Base-by-base conservation (phyloP, 2,113 vertebrate genomes). In the Pelvicachromis taeniatus region DNA sequence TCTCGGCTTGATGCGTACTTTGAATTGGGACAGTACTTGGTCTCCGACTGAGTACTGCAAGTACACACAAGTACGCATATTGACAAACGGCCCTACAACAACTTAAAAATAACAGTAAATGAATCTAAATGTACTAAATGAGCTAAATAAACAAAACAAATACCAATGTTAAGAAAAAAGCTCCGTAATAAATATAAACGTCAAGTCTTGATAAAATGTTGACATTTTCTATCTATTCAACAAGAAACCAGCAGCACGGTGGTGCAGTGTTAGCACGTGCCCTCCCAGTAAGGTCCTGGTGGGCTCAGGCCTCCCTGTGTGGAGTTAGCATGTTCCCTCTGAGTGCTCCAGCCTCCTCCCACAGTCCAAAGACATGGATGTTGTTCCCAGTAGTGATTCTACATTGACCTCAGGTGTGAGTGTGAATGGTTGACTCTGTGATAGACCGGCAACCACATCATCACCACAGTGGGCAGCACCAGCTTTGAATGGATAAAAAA, bases 401-500 rank as follows among this genome's bases (percentile, higher is more conserved):
- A 10, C n/a, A n/a, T 53, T 53, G 5, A 53, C 50, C 9, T n/a
- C 19, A 53, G 19, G 50, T 53, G 50, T n/a, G 0, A 53, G 5
- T 54, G 52, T 3, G 21, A 54, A 0, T 53, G 19, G 19, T 53
- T 53, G 0, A 53, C 50, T 10, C 16, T 50, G 48, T 50, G 48
- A 50, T 50, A 53, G n/a, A 0, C 48, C 17, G 48, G 0, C 48
- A 50, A 0, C 16, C 48, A 50, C 48, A 50, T 50, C 48, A 50
- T 50, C 48, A 50, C 48, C 48, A 50, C 48, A 50, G 48, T 19
- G 48, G 48, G 19, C 48, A 50, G 16, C 48, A 50, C 9, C 48
- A 50, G 16, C 2, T 50, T 4, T 50, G 17, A 16, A 50, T 2
- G 16, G 16, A 26, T 26, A 26, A 50, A 50, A 50, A 50, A 50